phyloP scores from a whole-genome alignment of 2,888 invertebrate species.

The Diloba caeruleocephala region DNA sequence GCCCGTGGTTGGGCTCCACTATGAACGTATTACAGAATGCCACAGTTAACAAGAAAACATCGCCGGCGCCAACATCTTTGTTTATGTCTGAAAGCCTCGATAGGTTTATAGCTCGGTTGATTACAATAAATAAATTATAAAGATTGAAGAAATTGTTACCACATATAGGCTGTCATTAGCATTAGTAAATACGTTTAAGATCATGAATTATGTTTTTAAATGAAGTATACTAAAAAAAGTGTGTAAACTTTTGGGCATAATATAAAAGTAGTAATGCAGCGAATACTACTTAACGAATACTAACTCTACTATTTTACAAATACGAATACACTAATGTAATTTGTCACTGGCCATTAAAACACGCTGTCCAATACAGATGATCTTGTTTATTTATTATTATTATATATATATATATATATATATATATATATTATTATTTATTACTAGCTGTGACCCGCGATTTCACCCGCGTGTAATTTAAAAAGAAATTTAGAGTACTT shows the following conservation, averaged over 20 bases:
- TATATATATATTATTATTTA: no score
- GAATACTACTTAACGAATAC: no score
- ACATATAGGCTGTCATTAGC: conserved; percentile 30
- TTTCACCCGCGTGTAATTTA: no score
- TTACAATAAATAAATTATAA: conserved; percentile 56
- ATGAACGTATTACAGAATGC: conserved; percentile 55
- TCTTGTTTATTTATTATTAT: no score
- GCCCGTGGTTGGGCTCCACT: conserved; percentile 59
- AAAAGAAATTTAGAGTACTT: no score
- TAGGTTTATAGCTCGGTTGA: conserved; percentile 58
- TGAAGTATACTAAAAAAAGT: conserved; percentile 16
- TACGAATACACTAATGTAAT: no score
- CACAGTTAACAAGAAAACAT: conserved; percentile 65
- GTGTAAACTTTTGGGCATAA: not conserved
- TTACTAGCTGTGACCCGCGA: no score
- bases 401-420: no score
- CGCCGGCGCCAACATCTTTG: conserved; percentile 69
- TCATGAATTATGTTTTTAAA: conserved; percentile 25
- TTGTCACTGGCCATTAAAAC: no score
- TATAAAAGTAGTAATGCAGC: no score
- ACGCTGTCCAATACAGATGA: no score
- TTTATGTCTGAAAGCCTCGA: conserved; percentile 67
- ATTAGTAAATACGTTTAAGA: conserved; percentile 24
- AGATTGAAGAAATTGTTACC: conserved; percentile 48
- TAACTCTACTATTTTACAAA: no score